Evolutionary conservation across 2,888 invertebrate species (phyloP), one percentile per base, ranked within the genome.

Genomic region (Stegophylla sp.): DNA sequence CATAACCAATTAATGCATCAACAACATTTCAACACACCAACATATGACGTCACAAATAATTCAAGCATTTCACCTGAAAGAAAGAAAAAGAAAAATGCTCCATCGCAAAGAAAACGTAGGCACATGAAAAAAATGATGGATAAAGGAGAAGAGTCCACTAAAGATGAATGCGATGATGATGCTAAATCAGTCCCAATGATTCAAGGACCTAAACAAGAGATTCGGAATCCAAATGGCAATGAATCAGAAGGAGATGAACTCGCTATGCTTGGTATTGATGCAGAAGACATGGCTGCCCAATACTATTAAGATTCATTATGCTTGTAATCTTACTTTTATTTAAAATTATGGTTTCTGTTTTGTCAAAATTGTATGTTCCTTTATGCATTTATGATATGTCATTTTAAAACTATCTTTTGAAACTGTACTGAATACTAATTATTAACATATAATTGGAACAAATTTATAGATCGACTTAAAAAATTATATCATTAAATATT

Each of bases 221-320:
- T 71, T 17, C 66, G 77, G 9, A 51, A 59, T 67, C 67, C 48
- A 17, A 77, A 83, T 69, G 82, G 75, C 45, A 81, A 82, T 79
- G 79, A 79, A 71, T 79, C 79, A 34, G 79, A 79, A n/a, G 79
- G 79, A 7, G 82, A 82, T 67, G 95, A 95, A 84, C 87, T 95
- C 82, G 93, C 93, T 3, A 91, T 95, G 92, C 88, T 95, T 74
- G 95, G 95, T 0, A 95, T 95, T 73, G 94, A 94, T 85, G 94
- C 92, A 10, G 91, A 91, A 48, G 95, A 95, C 85, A 90, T 91
- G 84, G 91, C 91, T 10, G 91, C 91, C 34, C 88, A 88, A 84
- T 85, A 85, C 72, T 87, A 88, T 85, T 87, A 83, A 85, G 26
- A 73, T 53, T 41, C 2, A 53, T 28, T 48, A 51, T 12, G 13